A percentile compares a stretch with the other conserved stretches of the same genome.
These are phyloP conservation scores for Artibeus jamaicensis DNA, from an alignment of 2,797 vertebrate species.

Conservation along the genomic window DNA sequence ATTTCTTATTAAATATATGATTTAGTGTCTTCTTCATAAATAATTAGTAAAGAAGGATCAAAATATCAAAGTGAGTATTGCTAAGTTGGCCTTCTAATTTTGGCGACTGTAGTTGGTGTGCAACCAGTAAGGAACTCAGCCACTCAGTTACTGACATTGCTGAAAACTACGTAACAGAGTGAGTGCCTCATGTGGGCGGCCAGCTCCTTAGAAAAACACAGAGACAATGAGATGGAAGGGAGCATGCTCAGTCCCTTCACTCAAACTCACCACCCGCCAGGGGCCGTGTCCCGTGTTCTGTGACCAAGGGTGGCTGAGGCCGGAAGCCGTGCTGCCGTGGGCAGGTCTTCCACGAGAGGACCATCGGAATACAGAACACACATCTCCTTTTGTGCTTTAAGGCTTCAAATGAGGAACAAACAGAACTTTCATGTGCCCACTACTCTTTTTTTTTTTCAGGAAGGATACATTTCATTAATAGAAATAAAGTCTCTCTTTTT, in stretches of 20 bases:
- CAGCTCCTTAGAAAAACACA: background rate
- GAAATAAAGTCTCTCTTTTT: background rate
- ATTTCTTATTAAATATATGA: background rate
- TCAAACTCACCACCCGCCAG: accelerated
- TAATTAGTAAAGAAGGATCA: background rate
- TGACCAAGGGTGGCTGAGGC: too few relatives aligned
- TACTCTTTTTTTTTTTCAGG: background rate
- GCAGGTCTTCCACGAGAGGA: background rate
- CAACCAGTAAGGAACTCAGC: background rate
- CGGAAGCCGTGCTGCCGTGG: accelerated
- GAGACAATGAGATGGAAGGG: background rate
- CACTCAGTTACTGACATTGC: accelerated
- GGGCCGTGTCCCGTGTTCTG: background rate
- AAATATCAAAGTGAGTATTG: background rate
- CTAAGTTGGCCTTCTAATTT: background rate
- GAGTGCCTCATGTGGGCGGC: accelerated
- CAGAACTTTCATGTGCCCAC: background rate
- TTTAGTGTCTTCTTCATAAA: background rate
- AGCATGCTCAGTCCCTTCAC: background rate
- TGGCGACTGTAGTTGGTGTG: background rate
- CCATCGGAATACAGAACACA: background rate
- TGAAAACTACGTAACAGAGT: accelerated
- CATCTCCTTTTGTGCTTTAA: background rate
- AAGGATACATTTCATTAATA: background rate
- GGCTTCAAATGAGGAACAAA: background rate